Conservation (phyloP, 2,888 invertebrate species). For the Ophion ventricosus region DNA sequence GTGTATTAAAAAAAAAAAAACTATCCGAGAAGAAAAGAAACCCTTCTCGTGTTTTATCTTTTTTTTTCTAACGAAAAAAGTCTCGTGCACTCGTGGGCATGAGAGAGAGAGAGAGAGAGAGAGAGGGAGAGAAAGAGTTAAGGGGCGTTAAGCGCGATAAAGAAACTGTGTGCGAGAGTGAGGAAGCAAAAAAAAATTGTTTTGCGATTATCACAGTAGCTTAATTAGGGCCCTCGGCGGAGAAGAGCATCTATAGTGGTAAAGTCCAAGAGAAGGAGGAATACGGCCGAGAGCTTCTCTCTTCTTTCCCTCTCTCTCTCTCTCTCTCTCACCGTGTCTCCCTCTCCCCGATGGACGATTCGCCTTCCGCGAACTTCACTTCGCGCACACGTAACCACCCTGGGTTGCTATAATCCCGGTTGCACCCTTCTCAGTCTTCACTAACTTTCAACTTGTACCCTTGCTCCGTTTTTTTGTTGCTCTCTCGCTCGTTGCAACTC, state of each 20-base stretch:
- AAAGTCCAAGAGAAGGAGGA: conserved; percentile 31
- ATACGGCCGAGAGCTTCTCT: conserved; percentile 36
- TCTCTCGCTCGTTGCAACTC: conserved; percentile 44
- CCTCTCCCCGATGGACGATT: conserved; percentile 56
- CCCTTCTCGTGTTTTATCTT: not conserved
- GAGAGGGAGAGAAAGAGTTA: not conserved
- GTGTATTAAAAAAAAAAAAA: not conserved
- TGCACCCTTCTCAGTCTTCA: conserved; percentile 38
- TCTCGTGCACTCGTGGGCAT: conserved; percentile 1
- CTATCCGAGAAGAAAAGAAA: not conserved
- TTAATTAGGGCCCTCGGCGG: conserved; percentile 26
- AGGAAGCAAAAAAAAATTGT: conserved; percentile 25
- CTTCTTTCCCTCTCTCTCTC: conserved; percentile 28
- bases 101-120: not conserved
- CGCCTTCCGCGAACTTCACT: conserved; percentile 62
- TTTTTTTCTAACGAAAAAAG: not conserved
- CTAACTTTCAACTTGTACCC: conserved; percentile 19
- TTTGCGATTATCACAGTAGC: conserved; percentile 47
- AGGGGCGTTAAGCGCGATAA: conserved; percentile 1
- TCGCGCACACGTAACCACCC: conserved; percentile 64
- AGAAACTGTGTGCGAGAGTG: not conserved
- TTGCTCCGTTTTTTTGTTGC: conserved; percentile 15
- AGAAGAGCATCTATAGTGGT: conserved; percentile 23
- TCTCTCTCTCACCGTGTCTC: conserved; percentile 52
- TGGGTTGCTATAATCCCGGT: conserved; percentile 44